Evolutionary conservation across 2,113 vertebrate species (phyloP), one percentile per base, ranked within the genome.

Genomic region (Grammomys surdaster): DNA sequence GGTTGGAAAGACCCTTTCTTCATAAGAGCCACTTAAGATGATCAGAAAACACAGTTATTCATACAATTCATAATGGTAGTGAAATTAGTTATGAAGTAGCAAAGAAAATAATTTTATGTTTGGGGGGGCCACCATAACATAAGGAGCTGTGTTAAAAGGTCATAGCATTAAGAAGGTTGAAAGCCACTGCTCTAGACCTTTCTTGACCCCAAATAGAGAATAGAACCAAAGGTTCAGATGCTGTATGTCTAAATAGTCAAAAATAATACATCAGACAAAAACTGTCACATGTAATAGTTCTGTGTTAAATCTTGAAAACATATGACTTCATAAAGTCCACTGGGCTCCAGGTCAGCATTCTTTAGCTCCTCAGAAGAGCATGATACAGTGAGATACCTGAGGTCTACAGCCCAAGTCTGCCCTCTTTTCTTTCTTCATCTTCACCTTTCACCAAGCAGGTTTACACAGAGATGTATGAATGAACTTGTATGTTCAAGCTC

Each of bases 321-420:
- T 10, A 43, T 1, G 60, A 22, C 7, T 85, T 95, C 10, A 46
- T 58, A 76, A 87, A 70, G 31, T 65, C n/a, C 73, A 86, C 54
- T 60, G 89, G 33, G 28, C 77, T 84, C 69, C 88, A 96, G 82
- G 26, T 82, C 3, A 67, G 46, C 36, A 89, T 80, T 92, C 33
- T 36, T 67, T 16, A 84, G 13, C 33, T 77, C 7, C 26, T 88
- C 51, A 26, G 78, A 75, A 26, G 78, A 75, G 7, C 69, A 60
- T 31, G 56, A 89, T 1, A 16, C 20, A 70, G 56, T 86, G 81
- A 75, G 4, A 76, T 6, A 48, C 20, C 20, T 51, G 54, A 58
- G 9, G 36, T 26, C 46, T 26, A n/a, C 3, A 40, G 0, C 7
- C 54, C 28, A 16, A 20, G 26, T 72, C 58, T 77, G 11, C 3